phyloP scores from a whole-genome alignment of 2,888 invertebrate genomes.

The Scaptomyza cyrtandrae region DNA sequence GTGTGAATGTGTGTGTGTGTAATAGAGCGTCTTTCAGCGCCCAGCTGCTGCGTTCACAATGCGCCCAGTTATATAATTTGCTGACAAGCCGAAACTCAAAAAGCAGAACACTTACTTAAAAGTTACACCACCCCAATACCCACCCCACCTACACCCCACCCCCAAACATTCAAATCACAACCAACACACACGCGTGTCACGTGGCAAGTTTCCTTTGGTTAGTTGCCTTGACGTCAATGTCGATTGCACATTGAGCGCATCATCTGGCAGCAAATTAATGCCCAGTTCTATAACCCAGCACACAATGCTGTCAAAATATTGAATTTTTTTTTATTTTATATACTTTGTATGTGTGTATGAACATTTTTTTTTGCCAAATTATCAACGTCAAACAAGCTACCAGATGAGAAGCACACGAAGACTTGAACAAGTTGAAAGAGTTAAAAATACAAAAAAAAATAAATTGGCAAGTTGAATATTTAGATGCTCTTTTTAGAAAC shows the following conservation, averaged over 20 bases:
- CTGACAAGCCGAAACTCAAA: slow-evolving; percentile 15
- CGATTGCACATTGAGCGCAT: slow-evolving; percentile 33
- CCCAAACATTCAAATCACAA: slow-evolving; percentile 33
- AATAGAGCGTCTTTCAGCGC: slow-evolving; percentile 73
- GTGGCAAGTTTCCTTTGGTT: slow-evolving; percentile 23
- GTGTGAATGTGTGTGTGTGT: slow-evolving; percentile 74
- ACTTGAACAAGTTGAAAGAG: slow-evolving; percentile 3
- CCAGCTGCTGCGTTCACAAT: slow-evolving; percentile 58
- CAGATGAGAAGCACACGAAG: slow-evolving; percentile 11
- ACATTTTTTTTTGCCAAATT: slow-evolving; percentile 62
- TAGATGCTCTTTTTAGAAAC: slow-evolving; percentile 25
- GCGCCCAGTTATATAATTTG: slow-evolving; percentile 51
- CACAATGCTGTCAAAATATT: slow-evolving; percentile 76
- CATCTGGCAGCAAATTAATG: slow-evolving; percentile 69
- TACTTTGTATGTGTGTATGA: slow-evolving; percentile 15
- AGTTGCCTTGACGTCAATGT: slow-evolving; percentile 46
- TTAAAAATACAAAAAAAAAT: slow-evolving; percentile 1
- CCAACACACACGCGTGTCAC: slow-evolving; percentile 28
- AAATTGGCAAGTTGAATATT: neutral
- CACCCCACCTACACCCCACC: too few species aligned
- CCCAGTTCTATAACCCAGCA: slow-evolving; percentile 70
- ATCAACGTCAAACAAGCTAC: slow-evolving; percentile 66
- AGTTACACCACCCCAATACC: neutral
- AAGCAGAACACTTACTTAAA: slow-evolving; percentile 1
- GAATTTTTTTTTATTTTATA: slow-evolving; percentile 39